These are phyloP conservation scores for Condylura cristata DNA, from an alignment of 2,113 vertebrate genomes.

Conservation along the genomic window DNA sequence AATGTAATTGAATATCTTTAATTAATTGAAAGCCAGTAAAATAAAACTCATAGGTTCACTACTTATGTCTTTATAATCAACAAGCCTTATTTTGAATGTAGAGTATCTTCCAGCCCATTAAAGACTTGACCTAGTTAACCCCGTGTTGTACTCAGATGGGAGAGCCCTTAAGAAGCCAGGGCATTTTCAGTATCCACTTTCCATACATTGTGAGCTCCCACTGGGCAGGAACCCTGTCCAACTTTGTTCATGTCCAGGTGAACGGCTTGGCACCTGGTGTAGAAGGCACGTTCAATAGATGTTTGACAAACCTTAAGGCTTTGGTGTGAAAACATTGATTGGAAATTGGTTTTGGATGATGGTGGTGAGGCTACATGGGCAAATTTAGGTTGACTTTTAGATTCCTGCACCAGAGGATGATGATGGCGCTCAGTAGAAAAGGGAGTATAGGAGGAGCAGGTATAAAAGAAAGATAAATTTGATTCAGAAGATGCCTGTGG, in stretches of 20 bases:
- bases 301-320: conserved; percentile 43
- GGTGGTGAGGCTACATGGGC: neutral
- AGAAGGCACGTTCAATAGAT: neutral
- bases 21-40: neutral
- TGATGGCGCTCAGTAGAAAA: conserved; percentile 2
- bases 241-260: neutral
- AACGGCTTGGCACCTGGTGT: neutral
- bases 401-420: neutral
- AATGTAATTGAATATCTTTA: neutral
- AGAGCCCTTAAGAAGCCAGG: neutral
- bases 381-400: conserved; percentile 23
- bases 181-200: neutral
- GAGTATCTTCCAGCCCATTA: neutral
- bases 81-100: neutral
- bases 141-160: neutral
- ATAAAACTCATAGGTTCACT: neutral
- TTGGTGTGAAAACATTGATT: conserved; percentile 39
- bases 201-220: neutral
- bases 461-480: conserved; percentile 32
- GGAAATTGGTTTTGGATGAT: conserved; percentile 4
- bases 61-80: conserved; percentile 11
- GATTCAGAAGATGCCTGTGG: conserved; percentile 9
- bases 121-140: neutral
- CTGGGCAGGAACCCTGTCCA: neutral
- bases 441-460: neutral